phyloP scores from a whole-genome alignment of 92 coral and sea anemone genomes.

The Blastomussa wellsi region DNA sequence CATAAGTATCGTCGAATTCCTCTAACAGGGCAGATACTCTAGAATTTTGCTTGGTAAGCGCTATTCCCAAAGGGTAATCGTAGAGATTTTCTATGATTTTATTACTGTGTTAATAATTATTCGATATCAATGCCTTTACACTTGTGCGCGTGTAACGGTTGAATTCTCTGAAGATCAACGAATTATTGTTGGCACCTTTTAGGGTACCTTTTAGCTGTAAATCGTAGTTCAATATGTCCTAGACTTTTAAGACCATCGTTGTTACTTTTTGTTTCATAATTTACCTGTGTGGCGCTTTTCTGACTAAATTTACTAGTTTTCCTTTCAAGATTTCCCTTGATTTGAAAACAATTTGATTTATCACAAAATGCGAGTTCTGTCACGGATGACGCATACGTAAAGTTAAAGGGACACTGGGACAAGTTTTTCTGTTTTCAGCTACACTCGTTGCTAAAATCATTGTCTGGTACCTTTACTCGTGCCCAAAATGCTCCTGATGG shows the following conservation, averaged over 20 bases:
- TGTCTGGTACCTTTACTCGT: no score
- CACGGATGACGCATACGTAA: no score
- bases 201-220: neutral
- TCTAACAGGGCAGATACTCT: neutral
- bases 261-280: neutral
- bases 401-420: no score
- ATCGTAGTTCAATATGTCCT: no score
- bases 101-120: neutral
- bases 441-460: no score
- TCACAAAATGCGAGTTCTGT: no score
- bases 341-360: neutral
- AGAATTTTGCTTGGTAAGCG: neutral
- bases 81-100: neutral
- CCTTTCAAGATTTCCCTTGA: neutral
- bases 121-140: neutral
- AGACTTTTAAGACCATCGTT: neutral
- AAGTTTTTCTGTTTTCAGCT: no score
- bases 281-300: neutral
- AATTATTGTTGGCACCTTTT: no score
- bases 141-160: neutral
- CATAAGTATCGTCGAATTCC: neutral
- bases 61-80: neutral
- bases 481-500: no score
- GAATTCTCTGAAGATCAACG: neutral
- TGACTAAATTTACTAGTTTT: neutral